A percentile compares a stretch with the other conserved stretches of the same genome.
phyloP scores from a whole-genome alignment of 2,113 vertebrate genomes.

The Mus musculus region DNA sequence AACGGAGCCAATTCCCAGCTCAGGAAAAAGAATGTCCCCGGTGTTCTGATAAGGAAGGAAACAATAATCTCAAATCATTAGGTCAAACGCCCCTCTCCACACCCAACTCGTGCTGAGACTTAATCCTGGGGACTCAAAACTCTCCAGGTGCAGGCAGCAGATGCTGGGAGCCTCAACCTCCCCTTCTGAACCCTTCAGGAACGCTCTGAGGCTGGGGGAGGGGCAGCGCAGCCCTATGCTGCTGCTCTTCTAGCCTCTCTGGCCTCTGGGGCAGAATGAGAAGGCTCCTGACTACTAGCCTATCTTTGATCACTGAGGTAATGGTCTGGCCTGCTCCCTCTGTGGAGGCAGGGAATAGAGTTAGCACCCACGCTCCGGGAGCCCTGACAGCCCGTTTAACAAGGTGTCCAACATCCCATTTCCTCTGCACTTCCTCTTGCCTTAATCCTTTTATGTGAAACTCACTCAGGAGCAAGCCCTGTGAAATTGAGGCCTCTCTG shows the following conservation, averaged over 20 bases:
- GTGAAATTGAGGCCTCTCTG: slow-evolving; percentile 99
- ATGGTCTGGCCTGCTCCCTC: slow-evolving; percentile 84
- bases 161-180: background rate
- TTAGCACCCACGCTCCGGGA: slow-evolving; percentile 92
- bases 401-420: slow-evolving; percentile 96
- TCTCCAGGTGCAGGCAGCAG: slow-evolving; percentile 40
- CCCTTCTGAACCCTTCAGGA: background rate
- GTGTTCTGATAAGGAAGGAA: slow-evolving; percentile 81
- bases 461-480: slow-evolving; percentile 98
- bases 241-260: background rate
- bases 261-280: background rate
- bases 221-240: background rate
- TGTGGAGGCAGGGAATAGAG: slow-evolving; percentile 87
- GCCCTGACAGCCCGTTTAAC: slow-evolving; percentile 95
- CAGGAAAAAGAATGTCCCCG: slow-evolving; percentile 72
- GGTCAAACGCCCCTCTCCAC: background rate
- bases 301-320: slow-evolving; percentile 86
- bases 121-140: slow-evolving; percentile 18
- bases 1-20: slow-evolving; percentile 69
- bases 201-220: background rate
- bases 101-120: background rate
- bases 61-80: slow-evolving; percentile 72
- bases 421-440: slow-evolving; percentile 94
- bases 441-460: slow-evolving; percentile 98
- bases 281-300: slow-evolving; percentile 51